Conservation (phyloP, 2,888 invertebrate genomes). For the Chalcosyrphus nemorum region DNA sequence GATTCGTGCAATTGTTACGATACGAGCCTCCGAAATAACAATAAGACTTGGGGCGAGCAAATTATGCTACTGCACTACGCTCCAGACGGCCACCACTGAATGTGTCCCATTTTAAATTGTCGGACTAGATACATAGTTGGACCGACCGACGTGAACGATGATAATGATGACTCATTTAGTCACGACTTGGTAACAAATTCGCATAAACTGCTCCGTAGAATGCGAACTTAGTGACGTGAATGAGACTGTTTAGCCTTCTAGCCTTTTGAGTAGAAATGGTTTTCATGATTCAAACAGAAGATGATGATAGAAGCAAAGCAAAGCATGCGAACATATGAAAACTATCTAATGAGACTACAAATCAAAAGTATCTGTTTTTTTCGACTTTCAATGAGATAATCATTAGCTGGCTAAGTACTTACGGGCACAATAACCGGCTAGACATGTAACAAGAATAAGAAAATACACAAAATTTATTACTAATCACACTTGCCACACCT, state of each 20-base stretch:
- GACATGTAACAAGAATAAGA: slow-evolving; percentile 60
- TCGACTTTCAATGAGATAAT: not conserved
- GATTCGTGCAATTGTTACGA: slow-evolving; percentile 46
- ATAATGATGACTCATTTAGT: slow-evolving; percentile 74
- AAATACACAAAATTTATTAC: slow-evolving; percentile 11
- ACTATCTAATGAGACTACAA: not conserved
- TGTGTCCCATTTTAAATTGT: slow-evolving; percentile 64
- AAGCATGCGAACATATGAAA: no score
- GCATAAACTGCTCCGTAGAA: slow-evolving; percentile 21
- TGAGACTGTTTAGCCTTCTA: no score
- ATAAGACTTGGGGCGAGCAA: slow-evolving; percentile 40
- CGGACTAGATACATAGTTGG: slow-evolving; percentile 10
- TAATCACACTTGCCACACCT: slow-evolving; percentile 18
- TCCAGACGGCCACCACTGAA: slow-evolving; percentile 8
- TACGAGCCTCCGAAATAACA: slow-evolving; percentile 28
- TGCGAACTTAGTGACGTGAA: not conserved
- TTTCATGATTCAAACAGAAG: no score
- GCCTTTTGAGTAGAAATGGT: not conserved
- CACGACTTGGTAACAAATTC: slow-evolving; percentile 71
- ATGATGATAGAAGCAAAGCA: no score
- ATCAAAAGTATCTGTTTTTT: not conserved
- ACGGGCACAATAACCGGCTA: slow-evolving; percentile 59
- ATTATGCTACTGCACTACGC: slow-evolving; percentile 57
- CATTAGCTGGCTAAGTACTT: slow-evolving; percentile 36
- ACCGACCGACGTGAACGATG: slow-evolving; percentile 29